phyloP scores from a whole-genome alignment of 2,888 invertebrate species.

The Lithophane ornitopus region DNA sequence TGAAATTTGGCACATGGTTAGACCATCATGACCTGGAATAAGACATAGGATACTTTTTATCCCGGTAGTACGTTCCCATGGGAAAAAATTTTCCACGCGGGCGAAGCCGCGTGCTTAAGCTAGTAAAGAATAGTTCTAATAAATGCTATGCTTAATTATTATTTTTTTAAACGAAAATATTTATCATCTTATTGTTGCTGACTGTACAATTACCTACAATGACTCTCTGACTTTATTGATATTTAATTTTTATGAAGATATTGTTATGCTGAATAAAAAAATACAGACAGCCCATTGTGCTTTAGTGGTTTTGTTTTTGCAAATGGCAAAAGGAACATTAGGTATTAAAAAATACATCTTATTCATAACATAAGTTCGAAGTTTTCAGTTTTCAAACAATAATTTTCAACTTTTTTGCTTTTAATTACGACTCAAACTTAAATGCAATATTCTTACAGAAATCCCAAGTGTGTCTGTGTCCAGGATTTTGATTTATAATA shows the following conservation, averaged over 20 bases:
- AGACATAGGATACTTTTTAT: too few species aligned
- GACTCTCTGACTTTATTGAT: too few species aligned
- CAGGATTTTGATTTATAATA: not conserved
- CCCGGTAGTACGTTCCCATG: too few species aligned
- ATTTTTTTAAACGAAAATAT: too few species aligned
- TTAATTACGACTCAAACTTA: constrained; percentile 5
- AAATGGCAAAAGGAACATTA: constrained; percentile 22
- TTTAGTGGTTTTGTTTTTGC: constrained; percentile 1
- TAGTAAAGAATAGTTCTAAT: too few species aligned
- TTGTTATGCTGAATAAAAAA: not conserved
- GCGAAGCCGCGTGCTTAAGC: too few species aligned
- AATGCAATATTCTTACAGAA: not conserved
- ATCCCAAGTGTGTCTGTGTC: not conserved
- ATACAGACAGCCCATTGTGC: not conserved
- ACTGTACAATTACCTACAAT: too few species aligned
- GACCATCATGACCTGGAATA: too few species aligned
- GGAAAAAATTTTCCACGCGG: too few species aligned
- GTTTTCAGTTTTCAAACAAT: constrained; percentile 21
- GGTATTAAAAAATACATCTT: not conserved
- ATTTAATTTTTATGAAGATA: not conserved
- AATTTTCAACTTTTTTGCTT: not conserved
- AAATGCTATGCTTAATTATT: too few species aligned
- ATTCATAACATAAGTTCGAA: not conserved
- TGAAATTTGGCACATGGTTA: too few species aligned
- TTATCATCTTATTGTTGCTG: too few species aligned